Conservation (phyloP, 2,113 vertebrate species). For the Corythornis madagascariensis region DNA sequence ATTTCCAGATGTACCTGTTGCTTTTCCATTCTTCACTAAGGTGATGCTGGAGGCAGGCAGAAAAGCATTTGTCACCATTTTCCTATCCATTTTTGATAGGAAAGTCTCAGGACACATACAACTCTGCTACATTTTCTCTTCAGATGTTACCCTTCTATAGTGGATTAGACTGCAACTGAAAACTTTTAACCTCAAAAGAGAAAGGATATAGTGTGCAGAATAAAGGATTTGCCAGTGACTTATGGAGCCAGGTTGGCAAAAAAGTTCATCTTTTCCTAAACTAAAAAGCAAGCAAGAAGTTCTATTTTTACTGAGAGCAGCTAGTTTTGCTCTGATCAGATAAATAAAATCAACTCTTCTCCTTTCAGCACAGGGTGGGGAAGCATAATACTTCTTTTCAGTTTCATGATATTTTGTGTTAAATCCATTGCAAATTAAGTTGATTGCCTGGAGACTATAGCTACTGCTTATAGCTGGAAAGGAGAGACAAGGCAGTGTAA, state of each 20-base stretch:
- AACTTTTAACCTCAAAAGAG: not conserved
- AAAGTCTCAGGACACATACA: not conserved
- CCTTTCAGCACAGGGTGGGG: not conserved
- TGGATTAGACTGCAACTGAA: not conserved
- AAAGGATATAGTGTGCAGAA: not conserved
- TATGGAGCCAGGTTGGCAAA: not conserved
- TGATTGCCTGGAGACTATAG: conserved; percentile 54
- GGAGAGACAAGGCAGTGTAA: conserved; percentile 57
- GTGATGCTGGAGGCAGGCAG: not conserved
- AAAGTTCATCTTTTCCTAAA: not conserved
- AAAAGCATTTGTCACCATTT: not conserved
- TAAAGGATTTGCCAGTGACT: not conserved
- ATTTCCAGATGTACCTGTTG: not conserved
- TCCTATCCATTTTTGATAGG: not conserved
- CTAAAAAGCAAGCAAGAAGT: not conserved
- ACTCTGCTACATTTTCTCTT: not conserved
- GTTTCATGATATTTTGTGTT: conserved; percentile 26
- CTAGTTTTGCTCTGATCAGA: not conserved
- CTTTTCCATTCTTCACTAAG: not conserved
- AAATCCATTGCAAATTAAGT: conserved; percentile 48
- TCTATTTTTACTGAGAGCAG: not conserved
- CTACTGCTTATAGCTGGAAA: not conserved
- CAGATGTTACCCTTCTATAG: not conserved
- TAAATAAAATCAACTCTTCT: not conserved
- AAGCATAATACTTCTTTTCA: not conserved